Percentiles rank a stretch among this genome's conserved stretches.
Conservation (phyloP, 2,797 vertebrate genomes). For the Emydoidea blandingii region DNA sequence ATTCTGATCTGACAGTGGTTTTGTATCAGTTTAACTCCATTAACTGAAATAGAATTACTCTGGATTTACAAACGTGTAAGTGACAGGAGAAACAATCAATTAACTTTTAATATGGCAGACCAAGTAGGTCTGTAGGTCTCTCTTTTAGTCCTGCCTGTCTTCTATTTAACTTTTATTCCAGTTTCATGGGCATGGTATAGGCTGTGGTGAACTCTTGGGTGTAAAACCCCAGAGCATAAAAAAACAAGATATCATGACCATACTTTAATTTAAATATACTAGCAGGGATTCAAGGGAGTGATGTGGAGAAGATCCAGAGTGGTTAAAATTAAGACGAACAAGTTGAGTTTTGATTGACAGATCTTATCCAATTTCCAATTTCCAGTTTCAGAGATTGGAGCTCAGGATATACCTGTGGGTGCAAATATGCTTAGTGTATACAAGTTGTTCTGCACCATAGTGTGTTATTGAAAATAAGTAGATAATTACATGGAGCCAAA, state of each 20-base stretch:
- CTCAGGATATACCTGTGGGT: accelerated
- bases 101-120: neutral
- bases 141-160: neutral
- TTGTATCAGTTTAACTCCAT: neutral
- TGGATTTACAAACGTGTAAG: neutral
- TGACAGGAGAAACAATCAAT: neutral
- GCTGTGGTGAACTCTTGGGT: neutral
- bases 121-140: neutral
- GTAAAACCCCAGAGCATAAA: conserved; percentile 21
- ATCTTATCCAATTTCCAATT: neutral
- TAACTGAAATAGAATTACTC: neutral
- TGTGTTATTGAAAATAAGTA: accelerated
- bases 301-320: conserved; percentile 23
- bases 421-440: neutral
- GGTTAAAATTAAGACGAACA: conserved; percentile 20
- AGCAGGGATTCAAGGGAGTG: neutral
- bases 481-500: neutral
- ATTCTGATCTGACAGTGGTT: neutral
- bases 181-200: accelerated
- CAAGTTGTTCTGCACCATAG: neutral
- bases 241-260: conserved; percentile 34
- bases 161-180: neutral
- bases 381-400: neutral
- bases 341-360: conserved; percentile 5
- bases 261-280: neutral